Conservation (phyloP, 2,113 vertebrate genomes). For the Glareola pratincola region DNA sequence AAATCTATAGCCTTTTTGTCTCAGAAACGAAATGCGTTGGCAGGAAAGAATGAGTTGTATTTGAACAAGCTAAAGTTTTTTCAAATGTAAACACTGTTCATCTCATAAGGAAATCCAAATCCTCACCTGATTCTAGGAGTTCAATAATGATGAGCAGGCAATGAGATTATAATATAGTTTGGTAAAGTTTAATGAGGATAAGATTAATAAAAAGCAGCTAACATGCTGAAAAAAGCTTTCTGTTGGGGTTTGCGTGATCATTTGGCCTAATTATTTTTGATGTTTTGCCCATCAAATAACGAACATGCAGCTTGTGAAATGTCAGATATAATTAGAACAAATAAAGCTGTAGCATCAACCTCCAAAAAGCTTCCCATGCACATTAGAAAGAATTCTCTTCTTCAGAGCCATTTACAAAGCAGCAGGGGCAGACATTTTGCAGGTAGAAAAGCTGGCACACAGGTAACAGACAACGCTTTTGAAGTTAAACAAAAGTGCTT, state of each 20-base stretch:
- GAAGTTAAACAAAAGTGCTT: not conserved
- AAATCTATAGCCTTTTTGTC: not conserved
- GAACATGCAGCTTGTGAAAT: conserved; percentile 34
- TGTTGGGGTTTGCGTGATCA: not conserved
- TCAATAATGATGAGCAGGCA: conserved; percentile 2
- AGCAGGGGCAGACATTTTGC: not conserved
- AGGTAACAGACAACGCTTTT: not conserved
- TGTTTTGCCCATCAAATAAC: conserved; percentile 51
- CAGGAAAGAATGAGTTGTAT: not conserved
- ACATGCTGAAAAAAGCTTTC: conserved; percentile 31
- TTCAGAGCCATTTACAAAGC: not conserved
- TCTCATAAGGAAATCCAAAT: conserved; percentile 29
- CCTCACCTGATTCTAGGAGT: not conserved
- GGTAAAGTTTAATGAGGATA: conserved; percentile 31
- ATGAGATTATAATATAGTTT: conserved; percentile 22
- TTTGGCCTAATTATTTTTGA: conserved; percentile 53
- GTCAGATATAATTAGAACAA: conserved; percentile 41
- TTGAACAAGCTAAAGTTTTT: not conserved
- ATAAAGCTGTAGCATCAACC: conserved; percentile 12
- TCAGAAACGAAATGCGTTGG: not conserved
- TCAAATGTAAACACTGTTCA: not conserved
- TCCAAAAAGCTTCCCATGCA: not conserved
- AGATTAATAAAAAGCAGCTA: conserved; percentile 36
- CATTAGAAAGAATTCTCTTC: not conserved
- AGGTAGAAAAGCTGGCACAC: not conserved